Conservation (phyloP, 2,113 vertebrate species). For the Jaculus jaculus region DNA sequence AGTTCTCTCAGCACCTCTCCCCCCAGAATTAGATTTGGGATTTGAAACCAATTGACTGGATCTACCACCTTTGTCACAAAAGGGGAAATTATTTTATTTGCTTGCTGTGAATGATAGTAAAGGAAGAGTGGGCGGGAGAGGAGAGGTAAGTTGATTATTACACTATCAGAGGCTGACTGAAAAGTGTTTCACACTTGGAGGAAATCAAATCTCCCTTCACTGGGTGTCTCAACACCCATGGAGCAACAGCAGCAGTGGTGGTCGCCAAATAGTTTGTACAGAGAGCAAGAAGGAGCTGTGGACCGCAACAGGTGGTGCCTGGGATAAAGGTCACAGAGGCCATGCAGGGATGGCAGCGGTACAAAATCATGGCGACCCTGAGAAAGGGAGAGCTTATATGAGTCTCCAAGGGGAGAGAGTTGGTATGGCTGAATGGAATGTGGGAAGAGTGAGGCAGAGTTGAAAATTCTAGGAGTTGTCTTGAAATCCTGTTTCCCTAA, state of each 20-base stretch:
- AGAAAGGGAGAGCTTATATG: background rate
- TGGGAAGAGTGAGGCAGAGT: background rate
- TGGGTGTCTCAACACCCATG: too few species aligned
- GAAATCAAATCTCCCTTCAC: background rate
- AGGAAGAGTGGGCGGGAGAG: background rate
- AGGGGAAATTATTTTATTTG: background rate
- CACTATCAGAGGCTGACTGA: background rate
- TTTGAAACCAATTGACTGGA: background rate
- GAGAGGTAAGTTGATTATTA: accelerated
- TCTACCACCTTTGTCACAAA: background rate
- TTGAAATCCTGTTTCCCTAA: background rate
- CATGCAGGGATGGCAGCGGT: background rate
- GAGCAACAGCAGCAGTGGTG: too few species aligned
- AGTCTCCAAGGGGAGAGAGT: background rate
- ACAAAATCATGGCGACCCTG: background rate
- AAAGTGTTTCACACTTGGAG: background rate
- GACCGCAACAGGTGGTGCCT: accelerated
- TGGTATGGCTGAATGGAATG: background rate
- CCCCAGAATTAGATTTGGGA: background rate
- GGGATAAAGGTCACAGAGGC: background rate
- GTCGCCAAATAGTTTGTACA: accelerated
- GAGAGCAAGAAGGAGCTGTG: background rate
- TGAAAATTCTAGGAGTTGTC: background rate
- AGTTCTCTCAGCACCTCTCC: background rate
- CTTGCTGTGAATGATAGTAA: background rate